Conservation (phyloP, 1,140 invertebrate genomes). For the Octopus bimaculoides region DNA sequence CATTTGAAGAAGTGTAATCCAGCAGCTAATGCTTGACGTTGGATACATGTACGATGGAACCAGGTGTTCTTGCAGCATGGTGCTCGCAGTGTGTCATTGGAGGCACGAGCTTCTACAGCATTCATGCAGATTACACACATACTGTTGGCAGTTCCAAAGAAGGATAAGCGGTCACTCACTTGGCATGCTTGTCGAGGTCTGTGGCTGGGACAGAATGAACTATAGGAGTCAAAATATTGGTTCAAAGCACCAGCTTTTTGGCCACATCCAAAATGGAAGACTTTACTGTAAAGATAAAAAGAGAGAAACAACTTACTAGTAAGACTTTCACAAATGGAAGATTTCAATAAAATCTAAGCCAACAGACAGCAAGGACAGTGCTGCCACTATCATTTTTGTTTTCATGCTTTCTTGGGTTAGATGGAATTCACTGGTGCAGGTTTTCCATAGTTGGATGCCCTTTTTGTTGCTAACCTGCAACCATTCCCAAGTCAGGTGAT, state of each 20-base stretch:
- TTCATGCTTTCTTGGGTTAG: no score
- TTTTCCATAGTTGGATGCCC: no score
- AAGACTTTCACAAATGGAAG: no score
- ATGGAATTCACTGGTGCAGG: no score
- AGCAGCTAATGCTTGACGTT: constrained; percentile 65
- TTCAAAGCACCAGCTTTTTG: constrained; percentile 60
- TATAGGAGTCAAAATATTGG: constrained; percentile 67
- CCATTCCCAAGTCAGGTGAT: no score
- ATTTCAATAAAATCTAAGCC: no score
- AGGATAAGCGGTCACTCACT: constrained; percentile 30
- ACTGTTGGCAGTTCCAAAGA: constrained; percentile 32
- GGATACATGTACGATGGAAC: constrained; percentile 65
- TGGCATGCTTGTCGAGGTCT: constrained; percentile 60
- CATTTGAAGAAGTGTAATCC: constrained; percentile 70
- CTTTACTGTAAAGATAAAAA: constrained; percentile 23
- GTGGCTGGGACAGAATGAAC: constrained; percentile 66
- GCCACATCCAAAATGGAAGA: constrained; percentile 69
- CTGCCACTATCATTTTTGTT: no score
- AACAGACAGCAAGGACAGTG: no score
- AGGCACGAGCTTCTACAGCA: constrained; percentile 53
- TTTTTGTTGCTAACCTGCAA: no score
- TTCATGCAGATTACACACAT: constrained; percentile 65
- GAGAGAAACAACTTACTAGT: background rate
- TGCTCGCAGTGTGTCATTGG: constrained; percentile 60
- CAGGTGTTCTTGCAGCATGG: constrained; percentile 67